Conservation (phyloP, 2,113 vertebrate genomes). For the Chionomys nivalis region DNA sequence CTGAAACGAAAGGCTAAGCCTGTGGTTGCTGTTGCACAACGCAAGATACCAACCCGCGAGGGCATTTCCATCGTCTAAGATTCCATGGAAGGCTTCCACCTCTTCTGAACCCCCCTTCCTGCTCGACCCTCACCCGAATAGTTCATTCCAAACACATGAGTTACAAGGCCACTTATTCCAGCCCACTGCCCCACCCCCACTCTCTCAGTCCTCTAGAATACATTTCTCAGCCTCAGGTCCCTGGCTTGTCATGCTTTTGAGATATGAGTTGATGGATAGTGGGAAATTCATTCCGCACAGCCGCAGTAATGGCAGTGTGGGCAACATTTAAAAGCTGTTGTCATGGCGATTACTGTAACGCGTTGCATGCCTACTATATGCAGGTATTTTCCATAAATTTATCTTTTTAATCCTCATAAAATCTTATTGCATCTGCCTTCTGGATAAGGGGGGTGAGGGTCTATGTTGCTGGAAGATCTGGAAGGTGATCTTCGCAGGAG, state of each 20-base stretch:
- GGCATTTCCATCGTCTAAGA: not conserved
- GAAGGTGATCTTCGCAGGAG: not conserved
- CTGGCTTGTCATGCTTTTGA: slow-evolving; percentile 10
- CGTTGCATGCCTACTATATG: not conserved
- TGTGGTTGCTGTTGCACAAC: not conserved
- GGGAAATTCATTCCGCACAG: not conserved
- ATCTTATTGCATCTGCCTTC: not conserved
- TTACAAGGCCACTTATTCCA: not conserved
- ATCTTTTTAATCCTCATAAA: not conserved
- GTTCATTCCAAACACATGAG: not conserved
- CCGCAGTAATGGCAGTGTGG: not conserved
- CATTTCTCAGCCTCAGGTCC: not conserved
- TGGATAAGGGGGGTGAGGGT: not conserved
- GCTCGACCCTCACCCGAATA: not conserved
- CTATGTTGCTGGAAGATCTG: not conserved
- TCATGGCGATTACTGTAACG: not conserved
- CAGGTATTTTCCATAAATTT: not conserved
- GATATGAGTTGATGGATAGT: not conserved
- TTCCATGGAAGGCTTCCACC: not conserved
- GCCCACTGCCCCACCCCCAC: not conserved
- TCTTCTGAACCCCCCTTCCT: not conserved
- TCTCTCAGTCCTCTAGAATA: not conserved
- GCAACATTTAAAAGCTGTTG: not conserved
- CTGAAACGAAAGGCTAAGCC: not conserved
- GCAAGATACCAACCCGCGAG: not conserved